A percentile compares a stretch with the other conserved stretches of the same genome.
phyloP scores from a whole-genome alignment of 2,797 vertebrate genomes.

The Poecilia gillii region DNA sequence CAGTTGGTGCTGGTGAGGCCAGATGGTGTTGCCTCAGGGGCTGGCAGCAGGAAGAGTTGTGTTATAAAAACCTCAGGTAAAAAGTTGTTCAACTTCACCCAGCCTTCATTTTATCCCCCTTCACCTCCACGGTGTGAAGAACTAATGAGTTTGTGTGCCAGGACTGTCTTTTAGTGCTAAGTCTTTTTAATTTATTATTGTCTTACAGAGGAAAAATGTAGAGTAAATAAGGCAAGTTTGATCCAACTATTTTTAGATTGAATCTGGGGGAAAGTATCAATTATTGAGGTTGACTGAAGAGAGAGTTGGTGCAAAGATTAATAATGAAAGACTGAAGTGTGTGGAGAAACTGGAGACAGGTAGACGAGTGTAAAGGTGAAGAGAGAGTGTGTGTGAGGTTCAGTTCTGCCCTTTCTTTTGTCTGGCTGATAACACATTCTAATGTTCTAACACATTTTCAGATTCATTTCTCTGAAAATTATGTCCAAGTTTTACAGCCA shows the following conservation, averaged over 20 bases:
- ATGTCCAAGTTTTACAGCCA: conserved; percentile 31
- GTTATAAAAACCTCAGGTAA: conserved; percentile 74
- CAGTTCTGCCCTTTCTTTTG: conserved; percentile 40
- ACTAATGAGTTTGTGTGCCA: conserved; percentile 3
- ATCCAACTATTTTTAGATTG: conserved; percentile 70
- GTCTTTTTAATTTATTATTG: background rate
- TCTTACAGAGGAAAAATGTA: conserved; percentile 19
- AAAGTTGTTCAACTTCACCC: conserved; percentile 31
- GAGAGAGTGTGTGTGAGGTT: conserved; percentile 14
- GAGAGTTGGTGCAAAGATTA: conserved; percentile 66
- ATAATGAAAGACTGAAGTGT: conserved; percentile 72
- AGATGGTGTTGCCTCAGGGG: conserved; percentile 65
- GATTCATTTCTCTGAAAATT: conserved; percentile 39
- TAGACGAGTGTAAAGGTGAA: conserved; percentile 22
- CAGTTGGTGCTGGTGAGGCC: conserved; percentile 51
- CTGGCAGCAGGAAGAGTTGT: conserved; percentile 67
- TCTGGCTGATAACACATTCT: conserved; percentile 52
- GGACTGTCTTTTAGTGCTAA: conserved; percentile 10
- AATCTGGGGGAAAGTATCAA: conserved; percentile 69
- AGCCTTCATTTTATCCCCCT: conserved; percentile 15
- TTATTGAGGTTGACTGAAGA: conserved; percentile 63
- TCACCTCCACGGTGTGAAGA: conserved; percentile 31
- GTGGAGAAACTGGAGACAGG: conserved; percentile 35
- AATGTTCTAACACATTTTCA: conserved; percentile 41
- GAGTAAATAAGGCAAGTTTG: conserved; percentile 41